Conservation (phyloP, 2,113 vertebrate genomes). For the Proteles cristata region DNA sequence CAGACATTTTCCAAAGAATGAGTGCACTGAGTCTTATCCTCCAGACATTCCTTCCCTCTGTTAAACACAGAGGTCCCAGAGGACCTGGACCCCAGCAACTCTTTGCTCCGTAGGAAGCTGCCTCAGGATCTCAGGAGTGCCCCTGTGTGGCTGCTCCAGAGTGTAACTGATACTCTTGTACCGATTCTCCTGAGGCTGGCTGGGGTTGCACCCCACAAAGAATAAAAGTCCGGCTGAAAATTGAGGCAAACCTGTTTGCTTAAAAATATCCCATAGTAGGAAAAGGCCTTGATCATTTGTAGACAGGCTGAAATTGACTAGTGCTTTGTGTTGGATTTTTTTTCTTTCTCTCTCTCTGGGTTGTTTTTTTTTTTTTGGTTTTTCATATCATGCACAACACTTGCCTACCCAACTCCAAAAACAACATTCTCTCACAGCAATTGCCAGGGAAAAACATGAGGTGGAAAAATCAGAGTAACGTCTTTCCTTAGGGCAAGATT, state of each 20-base stretch:
- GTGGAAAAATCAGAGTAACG: slow-evolving; percentile 74
- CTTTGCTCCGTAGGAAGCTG: background rate
- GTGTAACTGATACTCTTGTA: background rate
- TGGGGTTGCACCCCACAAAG: background rate
- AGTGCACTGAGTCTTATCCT: background rate
- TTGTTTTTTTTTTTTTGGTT: background rate
- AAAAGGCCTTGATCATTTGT: background rate
- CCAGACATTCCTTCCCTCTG: background rate
- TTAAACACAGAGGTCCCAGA: background rate
- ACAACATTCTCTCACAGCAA: slow-evolving; percentile 60
- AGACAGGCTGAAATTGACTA: slow-evolving; percentile 33
- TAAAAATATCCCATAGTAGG: background rate
- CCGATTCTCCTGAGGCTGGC: background rate
- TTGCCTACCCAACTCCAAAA: slow-evolving; percentile 61
- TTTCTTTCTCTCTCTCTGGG: background rate
- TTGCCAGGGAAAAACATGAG: slow-evolving; percentile 59
- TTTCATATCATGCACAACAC: slow-evolving; percentile 38
- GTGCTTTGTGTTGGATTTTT: background rate
- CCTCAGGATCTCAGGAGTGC: background rate
- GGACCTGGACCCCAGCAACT: background rate
- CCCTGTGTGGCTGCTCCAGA: background rate
- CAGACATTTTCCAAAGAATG: slow-evolving; percentile 49
- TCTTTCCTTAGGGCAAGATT: slow-evolving; percentile 69
- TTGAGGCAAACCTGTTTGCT: background rate
- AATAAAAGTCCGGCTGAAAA: background rate